phyloP scores from a whole-genome alignment of 2,888 invertebrate species.

The Toxonevra muliebris region DNA sequence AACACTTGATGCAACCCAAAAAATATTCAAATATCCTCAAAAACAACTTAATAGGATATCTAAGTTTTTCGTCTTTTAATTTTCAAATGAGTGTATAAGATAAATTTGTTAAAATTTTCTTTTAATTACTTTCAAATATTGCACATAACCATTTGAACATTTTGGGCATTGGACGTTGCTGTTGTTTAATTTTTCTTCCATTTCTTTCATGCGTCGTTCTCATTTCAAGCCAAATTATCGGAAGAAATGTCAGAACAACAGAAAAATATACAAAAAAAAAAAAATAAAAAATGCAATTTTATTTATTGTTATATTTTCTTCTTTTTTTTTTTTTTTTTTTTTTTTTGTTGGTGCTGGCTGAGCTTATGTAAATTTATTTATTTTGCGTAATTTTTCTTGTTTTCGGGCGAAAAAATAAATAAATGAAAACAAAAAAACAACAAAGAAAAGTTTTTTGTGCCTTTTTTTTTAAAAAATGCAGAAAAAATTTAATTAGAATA shows the following conservation, averaged over 20 bases:
- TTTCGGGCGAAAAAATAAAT: slow-evolving; percentile 48
- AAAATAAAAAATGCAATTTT: not conserved
- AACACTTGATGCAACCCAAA: too few species aligned
- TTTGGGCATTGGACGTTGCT: not conserved
- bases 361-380: slow-evolving; percentile 60
- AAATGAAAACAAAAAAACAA: slow-evolving; percentile 29
- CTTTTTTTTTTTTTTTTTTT: slow-evolving; percentile 42
- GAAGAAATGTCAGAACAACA: slow-evolving; percentile 20
- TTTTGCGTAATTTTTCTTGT: slow-evolving; percentile 60
- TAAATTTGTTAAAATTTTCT: slow-evolving; percentile 42
- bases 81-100: slow-evolving; percentile 18
- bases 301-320: not conserved
- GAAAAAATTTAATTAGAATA: slow-evolving; percentile 58
- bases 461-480: slow-evolving; percentile 43
- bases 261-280: not conserved
- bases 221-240: slow-evolving; percentile 20
- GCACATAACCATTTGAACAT: slow-evolving; percentile 37
- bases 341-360: slow-evolving; percentile 48
- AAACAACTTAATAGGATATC: too few species aligned
- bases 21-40: too few species aligned
- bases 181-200: too few species aligned
- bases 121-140: slow-evolving; percentile 55
- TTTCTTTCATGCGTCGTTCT: too few species aligned
- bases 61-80: too few species aligned
- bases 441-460: not conserved